phyloP scores from a whole-genome alignment of 2,888 invertebrate species.

The Scrobipalpa atriplicella region DNA sequence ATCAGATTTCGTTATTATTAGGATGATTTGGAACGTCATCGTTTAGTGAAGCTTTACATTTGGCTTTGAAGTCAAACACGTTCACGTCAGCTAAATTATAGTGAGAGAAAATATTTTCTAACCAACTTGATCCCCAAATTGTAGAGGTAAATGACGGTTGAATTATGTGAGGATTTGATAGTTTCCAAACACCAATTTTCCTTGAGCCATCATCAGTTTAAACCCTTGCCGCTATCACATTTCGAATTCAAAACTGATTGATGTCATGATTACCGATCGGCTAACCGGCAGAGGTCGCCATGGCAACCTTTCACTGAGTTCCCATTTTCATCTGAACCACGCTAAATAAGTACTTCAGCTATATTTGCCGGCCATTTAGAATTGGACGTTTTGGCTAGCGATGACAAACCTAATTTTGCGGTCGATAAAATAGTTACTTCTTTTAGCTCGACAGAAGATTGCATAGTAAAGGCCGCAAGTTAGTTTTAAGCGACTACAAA shows the following conservation, averaged over 20 bases:
- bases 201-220: conserved; percentile 2
- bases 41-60: not conserved
- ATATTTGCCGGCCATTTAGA: conserved; percentile 51
- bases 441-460: not conserved
- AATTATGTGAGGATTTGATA: no score
- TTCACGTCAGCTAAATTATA: no score
- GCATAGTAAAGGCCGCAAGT: not conserved
- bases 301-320: conserved; percentile 42
- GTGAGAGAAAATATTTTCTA: no score
- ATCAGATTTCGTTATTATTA: no score
- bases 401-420: conserved; percentile 42
- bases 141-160: no score
- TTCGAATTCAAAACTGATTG: conserved; percentile 60
- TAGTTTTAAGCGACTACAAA: not conserved
- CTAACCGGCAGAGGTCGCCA: conserved; percentile 57
- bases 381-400: conserved; percentile 45
- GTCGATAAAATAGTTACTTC: conserved; percentile 16
- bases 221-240: conserved; percentile 22
- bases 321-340: conserved; percentile 50
- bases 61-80: not conserved
- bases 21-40: no score
- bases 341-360: conserved; percentile 41
- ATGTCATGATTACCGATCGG: conserved; percentile 63
- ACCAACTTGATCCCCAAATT: no score
- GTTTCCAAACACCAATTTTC: not conserved